Conservation (phyloP, 1,140 invertebrate genomes). For the Zaprionus lachaisei region DNA sequence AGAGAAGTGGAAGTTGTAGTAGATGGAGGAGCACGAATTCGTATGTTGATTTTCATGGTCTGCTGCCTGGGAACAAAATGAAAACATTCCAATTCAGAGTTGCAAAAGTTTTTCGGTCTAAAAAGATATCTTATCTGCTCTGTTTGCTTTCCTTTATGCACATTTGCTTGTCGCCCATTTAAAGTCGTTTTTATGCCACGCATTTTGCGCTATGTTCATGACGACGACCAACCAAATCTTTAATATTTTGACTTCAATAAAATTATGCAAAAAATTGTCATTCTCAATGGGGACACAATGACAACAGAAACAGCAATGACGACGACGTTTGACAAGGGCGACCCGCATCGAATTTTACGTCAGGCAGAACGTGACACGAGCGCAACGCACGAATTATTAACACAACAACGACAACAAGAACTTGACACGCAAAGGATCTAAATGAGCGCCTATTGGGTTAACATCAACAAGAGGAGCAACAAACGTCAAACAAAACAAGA, state of each 20-base stretch:
- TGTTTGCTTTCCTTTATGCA: conserved; percentile 32
- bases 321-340: conserved; percentile 57
- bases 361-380: conserved; percentile 71
- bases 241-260: conserved; percentile 34
- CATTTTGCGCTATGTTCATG: conserved; percentile 10
- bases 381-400: conserved; percentile 79
- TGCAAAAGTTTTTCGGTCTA: conserved; percentile 37
- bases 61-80: conserved; percentile 77
- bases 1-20: conserved; percentile 9
- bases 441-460: conserved; percentile 75
- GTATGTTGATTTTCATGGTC: conserved; percentile 79
- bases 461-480: conserved; percentile 32
- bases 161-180: conserved; percentile 30
- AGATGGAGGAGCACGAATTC: conserved; percentile 37
- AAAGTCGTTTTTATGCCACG: conserved; percentile 37
- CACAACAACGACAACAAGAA: conserved; percentile 46
- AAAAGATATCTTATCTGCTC: conserved; percentile 67
- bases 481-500: conserved; percentile 38
- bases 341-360: conserved; percentile 60
- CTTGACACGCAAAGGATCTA: conserved; percentile 27
- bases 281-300: conserved; percentile 37
- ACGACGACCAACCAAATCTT: conserved; percentile 12
- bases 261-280: conserved; percentile 71
- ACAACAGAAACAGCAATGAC: conserved; percentile 1
- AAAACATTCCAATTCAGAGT: conserved; percentile 63